phyloP scores from a whole-genome alignment of 2,113 vertebrate genomes.

The Nothoprocta perdicaria region DNA sequence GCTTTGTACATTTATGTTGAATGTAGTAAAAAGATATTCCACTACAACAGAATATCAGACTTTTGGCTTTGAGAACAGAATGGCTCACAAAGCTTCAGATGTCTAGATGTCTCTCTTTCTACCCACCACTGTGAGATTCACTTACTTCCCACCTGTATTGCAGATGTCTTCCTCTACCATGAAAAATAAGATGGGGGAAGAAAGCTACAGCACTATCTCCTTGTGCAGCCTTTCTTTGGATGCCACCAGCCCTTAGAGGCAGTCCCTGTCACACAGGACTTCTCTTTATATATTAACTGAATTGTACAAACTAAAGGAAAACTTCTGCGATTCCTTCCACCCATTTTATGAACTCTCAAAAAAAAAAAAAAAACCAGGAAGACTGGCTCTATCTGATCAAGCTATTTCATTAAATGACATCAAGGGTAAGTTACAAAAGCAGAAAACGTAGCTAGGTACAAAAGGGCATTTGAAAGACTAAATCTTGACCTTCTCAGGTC shows the following conservation, averaged over 20 bases:
- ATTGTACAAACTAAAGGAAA: background rate
- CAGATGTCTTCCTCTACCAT: background rate
- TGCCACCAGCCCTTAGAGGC: background rate
- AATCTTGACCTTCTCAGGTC: background rate
- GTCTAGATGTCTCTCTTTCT: background rate
- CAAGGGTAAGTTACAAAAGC: background rate
- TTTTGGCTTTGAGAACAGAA: background rate
- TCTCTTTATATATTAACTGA: background rate
- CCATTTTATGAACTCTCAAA: background rate
- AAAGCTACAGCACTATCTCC: background rate
- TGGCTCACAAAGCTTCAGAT: background rate
- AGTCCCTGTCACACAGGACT: background rate
- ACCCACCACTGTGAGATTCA: background rate
- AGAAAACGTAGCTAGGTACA: background rate
- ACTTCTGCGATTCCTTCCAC: background rate
- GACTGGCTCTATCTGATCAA: background rate
- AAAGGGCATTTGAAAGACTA: background rate
- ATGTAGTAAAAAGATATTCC: background rate
- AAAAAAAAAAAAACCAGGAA: background rate
- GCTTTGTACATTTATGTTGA: background rate
- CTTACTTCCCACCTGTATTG: background rate
- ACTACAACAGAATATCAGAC: background rate
- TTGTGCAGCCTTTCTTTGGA: background rate
- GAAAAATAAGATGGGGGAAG: background rate
- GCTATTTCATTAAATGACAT: background rate